Evolutionary conservation across 2,888 invertebrate species (phyloP), one percentile per base, ranked within the genome.

Genomic region (Agrypnus murinus): DNA sequence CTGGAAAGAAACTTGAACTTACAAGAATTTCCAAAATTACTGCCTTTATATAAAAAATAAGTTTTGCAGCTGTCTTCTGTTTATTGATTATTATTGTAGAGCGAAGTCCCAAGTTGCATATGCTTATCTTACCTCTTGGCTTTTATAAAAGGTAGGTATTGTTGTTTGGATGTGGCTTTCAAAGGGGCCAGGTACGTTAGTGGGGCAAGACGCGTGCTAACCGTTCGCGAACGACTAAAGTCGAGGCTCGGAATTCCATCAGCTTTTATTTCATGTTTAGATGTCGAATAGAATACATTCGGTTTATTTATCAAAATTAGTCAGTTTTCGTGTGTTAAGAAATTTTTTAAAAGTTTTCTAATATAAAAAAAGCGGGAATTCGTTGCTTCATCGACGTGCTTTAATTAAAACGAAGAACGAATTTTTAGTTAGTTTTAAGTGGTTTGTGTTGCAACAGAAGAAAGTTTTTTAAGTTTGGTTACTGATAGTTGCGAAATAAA

Each of bases 221-320:
- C 82, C 82, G 82, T 82, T 83, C 77, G 77, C 79, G 77, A 78
- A 75, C 76, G 74, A 76, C 65, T 70, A 69, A 73, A 78, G 73
- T 80, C 77, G 77, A 75, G 74, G 79, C 77, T 77, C 78, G 80
- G 80, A 81, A 82, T 82, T 82, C 81, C 79, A 76, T 73, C 75
- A 70, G 73, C 74, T 74, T 75, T 78, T 80, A 81, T 79, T 80
- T 80, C 78, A 79, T 76, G 77, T 77, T 78, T 74, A 75, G 76
- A 78, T 66, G 71, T 74, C 62, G 77, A 75, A 70, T 77, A 74
- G 75, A 72, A 66, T 68, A 63, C 55, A 65, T 60, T 60, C 36
- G 58, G 46, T 64, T 34, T 64, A 14, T 43, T 50, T 53, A 60
- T 31, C 40, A 57, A 36, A 65, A 58, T 58, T 46, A 32, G 25